phyloP scores from a whole-genome alignment of 2,113 vertebrate species.

The Leptocoma aspasia region DNA sequence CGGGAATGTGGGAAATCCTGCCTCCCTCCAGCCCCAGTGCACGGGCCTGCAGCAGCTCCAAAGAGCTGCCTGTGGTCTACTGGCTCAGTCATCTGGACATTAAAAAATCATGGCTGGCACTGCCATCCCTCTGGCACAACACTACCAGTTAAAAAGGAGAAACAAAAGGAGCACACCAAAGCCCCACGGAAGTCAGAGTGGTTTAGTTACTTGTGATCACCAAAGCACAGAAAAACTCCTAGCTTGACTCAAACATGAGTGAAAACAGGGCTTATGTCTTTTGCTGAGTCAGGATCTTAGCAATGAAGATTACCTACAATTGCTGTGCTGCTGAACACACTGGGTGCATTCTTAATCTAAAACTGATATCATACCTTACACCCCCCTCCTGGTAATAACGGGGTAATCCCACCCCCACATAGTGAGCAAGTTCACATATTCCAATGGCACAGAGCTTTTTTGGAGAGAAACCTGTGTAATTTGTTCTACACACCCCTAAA shows the following conservation, averaged over 20 bases:
- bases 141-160: constrained; percentile 8
- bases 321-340: background rate
- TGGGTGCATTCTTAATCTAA: background rate
- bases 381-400: background rate
- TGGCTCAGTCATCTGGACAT: constrained; percentile 23
- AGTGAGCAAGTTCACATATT: background rate
- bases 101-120: constrained; percentile 32
- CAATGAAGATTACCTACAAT: background rate
- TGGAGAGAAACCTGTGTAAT: background rate
- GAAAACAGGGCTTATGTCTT: background rate
- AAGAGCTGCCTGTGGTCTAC: constrained; percentile 33
- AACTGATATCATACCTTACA: background rate
- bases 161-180: background rate
- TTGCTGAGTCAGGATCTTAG: background rate
- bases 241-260: background rate
- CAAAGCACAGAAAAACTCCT: background rate
- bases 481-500: background rate
- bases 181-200: background rate
- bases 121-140: background rate
- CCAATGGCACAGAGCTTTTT: background rate
- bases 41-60: constrained; percentile 36
- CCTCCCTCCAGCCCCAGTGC: constrained; percentile 40
- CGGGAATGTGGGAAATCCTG: constrained; percentile 38
- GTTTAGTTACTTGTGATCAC: background rate
- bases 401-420: background rate